These are phyloP conservation scores for Leucophenga varia DNA, from an alignment of 1,140 invertebrate genomes.

Conservation along the genomic window DNA sequence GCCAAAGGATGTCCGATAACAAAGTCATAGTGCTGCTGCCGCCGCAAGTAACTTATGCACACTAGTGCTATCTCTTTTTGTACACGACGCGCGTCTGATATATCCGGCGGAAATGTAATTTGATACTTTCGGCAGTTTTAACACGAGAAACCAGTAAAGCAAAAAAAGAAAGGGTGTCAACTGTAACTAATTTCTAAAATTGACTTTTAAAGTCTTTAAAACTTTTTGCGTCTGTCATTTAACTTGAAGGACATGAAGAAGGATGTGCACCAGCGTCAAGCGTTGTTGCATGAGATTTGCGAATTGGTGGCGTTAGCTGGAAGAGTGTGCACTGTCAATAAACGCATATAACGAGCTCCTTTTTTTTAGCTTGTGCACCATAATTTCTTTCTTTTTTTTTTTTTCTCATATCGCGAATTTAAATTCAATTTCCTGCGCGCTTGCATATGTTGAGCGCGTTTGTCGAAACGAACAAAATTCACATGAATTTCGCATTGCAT, in stretches of 20 bases:
- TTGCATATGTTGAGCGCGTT: too few relatives aligned
- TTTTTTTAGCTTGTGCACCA: slow-evolving; percentile 35
- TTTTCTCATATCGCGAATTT: slow-evolving; percentile 34
- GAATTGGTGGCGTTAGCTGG: too few relatives aligned
- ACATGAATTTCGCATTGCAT: too few relatives aligned
- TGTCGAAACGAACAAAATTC: too few relatives aligned
- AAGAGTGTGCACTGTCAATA: slow-evolving; percentile 8
- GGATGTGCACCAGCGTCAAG: too few relatives aligned
- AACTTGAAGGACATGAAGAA: too few relatives aligned
- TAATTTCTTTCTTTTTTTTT: slow-evolving; percentile 26
- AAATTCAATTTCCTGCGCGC: slow-evolving; percentile 45
- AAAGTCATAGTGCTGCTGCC: slow-evolving; percentile 33
- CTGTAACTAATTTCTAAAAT: slow-evolving; percentile 43
- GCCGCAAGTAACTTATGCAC: slow-evolving; percentile 23
- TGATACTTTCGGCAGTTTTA: slow-evolving; percentile 50
- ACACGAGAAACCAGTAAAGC: slow-evolving; percentile 19
- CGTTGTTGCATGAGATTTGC: too few relatives aligned
- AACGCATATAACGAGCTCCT: slow-evolving; percentile 49
- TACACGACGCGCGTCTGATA: slow-evolving; percentile 35
- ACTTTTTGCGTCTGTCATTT: too few relatives aligned
- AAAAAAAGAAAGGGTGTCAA: slow-evolving; percentile 7
- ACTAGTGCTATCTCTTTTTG: slow-evolving; percentile 11
- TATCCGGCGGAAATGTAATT: slow-evolving; percentile 55
- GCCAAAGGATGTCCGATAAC: slow-evolving; percentile 49
- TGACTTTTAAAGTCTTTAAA: slow-evolving; percentile 35